Evolutionary conservation across 2,888 invertebrate genomes (phyloP).

Genomic region (Drosophila engyochracea): DNA sequence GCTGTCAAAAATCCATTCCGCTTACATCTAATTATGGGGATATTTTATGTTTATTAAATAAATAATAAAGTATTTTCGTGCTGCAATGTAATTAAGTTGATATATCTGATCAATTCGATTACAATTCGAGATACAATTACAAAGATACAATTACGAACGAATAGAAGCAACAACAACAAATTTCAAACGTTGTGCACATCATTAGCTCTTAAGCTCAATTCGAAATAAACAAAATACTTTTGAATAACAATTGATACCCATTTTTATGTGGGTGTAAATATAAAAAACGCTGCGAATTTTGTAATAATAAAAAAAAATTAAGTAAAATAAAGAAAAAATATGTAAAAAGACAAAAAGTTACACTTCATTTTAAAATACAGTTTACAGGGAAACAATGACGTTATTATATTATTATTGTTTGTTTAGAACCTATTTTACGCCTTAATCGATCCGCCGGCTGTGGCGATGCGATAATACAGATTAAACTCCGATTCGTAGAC

Average conservation of each 20-base stretch:
- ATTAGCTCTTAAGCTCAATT: slow-evolving; percentile 63
- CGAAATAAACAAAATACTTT: slow-evolving; percentile 45
- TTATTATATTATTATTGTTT: not conserved
- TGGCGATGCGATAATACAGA: slow-evolving; percentile 85
- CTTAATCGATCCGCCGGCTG: slow-evolving; percentile 71
- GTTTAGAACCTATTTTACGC: slow-evolving; percentile 4
- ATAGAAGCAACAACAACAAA: slow-evolving; percentile 19
- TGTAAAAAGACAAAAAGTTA: slow-evolving; percentile 40
- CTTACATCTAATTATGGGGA: slow-evolving; percentile 45
- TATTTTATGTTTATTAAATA: slow-evolving; percentile 83
- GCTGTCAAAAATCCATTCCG: slow-evolving; percentile 43
- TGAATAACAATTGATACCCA: slow-evolving; percentile 44
- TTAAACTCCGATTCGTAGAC: slow-evolving; percentile 84
- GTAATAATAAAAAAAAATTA: slow-evolving; percentile 58
- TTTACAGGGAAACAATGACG: not conserved
- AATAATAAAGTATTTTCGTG: slow-evolving; percentile 78
- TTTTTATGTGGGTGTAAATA: slow-evolving; percentile 74
- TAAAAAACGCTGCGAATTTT: slow-evolving; percentile 64
- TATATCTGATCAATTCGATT: slow-evolving; percentile 36
- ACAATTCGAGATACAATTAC: slow-evolving; percentile 29
- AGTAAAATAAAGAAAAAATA: slow-evolving; percentile 58
- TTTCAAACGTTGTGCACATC: slow-evolving; percentile 49
- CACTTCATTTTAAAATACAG: not conserved
- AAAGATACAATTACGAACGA: slow-evolving; percentile 40
- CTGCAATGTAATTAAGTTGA: slow-evolving; percentile 50